Evolutionary conservation across 2,797 vertebrate species (phyloP), one percentile per base, ranked within the genome.

Genomic region (Notolabrus celidotus): DNA sequence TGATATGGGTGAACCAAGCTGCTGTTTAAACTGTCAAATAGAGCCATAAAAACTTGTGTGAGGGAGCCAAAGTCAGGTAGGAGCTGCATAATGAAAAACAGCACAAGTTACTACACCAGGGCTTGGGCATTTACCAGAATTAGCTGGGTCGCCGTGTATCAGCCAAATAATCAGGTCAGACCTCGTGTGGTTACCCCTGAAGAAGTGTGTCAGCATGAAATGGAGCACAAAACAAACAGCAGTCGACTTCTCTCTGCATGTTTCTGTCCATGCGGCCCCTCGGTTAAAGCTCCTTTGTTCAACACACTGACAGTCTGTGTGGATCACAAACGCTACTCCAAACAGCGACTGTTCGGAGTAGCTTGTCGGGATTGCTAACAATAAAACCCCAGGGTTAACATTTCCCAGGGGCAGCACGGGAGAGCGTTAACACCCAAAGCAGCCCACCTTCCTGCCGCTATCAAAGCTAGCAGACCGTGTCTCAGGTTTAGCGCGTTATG

Each of bases 271-370:
- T 77, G 89, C 84, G 88, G 82, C 89, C 88, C 86, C 88, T 79
- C 78, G 63, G 86, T 84, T 83, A 61, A 75, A 82, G 80, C 86
- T 81, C 80, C 87, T 91, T 91, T 92, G 89, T 91, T 91, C 76
- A 67, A 55, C 74, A 66, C 62, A 47, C 80, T 77, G 77, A 62
- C 85, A 78, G 68, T 54, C 67, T 41, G 27, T 36, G 68, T 51
- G 72, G 55, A 64, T 57, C 8, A 66, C 66, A 17, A 46, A 69
- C 39, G 12, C 46, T n/a, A 27, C 70, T 16, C 25, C 25, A 34
- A 20, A 29, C 51, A 52, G 42, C 39, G 5, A n/a, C 20, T 19
- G 60, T 6, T 27, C 16, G 43, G 64, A 51, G 58, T 9, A 38
- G 41, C n/a, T 14, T 61, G 29, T 22, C 20, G 25, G 25, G 49